These are phyloP conservation scores for Burhinus bistriatus DNA, from an alignment of 2,113 vertebrate species.

Conservation along the genomic window DNA sequence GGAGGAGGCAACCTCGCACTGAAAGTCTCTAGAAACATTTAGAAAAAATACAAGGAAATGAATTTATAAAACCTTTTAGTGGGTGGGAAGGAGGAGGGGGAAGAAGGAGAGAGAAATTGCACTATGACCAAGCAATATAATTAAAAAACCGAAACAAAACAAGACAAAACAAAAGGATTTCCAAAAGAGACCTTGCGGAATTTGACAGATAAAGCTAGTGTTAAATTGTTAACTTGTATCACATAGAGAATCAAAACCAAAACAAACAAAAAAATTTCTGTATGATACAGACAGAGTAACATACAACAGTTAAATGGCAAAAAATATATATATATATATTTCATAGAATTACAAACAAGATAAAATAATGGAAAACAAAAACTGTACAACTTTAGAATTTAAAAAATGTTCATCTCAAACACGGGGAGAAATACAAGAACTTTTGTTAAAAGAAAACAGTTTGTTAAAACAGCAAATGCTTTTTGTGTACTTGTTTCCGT, in stretches of 20 bases:
- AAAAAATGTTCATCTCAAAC: conserved; percentile 84
- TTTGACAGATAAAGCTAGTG: conserved; percentile 89
- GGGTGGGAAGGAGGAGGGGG: conserved; percentile 24
- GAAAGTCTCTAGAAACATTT: conserved; percentile 27
- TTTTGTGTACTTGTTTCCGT: conserved; percentile 64
- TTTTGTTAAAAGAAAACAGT: conserved; percentile 72
- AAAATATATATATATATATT: conserved; percentile 81
- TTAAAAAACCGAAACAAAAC: conserved; percentile 7
- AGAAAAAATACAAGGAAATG: conserved; percentile 64
- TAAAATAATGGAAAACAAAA: conserved; percentile 84
- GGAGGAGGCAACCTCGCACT: conserved; percentile 52
- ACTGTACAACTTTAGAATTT: conserved; percentile 90
- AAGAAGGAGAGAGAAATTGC: conserved; percentile 71
- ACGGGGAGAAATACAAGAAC: conserved; percentile 78
- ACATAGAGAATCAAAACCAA: conserved; percentile 73
- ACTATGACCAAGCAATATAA: conserved; percentile 74
- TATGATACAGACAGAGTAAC: conserved; percentile 85
- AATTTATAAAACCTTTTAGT: conserved; percentile 60
- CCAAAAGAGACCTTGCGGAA: conserved; percentile 72
- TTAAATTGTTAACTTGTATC: conserved; percentile 85
- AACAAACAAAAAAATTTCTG: conserved; percentile 65
- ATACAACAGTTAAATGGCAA: conserved; percentile 91
- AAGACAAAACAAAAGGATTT: conserved; percentile 44
- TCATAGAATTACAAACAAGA: conserved; percentile 89
- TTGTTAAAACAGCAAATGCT: conserved; percentile 73